A percentile compares a stretch with the other conserved stretches of the same genome.
Conservation (phyloP, 2,888 invertebrate species). For the Ochropleura leucogaster region DNA sequence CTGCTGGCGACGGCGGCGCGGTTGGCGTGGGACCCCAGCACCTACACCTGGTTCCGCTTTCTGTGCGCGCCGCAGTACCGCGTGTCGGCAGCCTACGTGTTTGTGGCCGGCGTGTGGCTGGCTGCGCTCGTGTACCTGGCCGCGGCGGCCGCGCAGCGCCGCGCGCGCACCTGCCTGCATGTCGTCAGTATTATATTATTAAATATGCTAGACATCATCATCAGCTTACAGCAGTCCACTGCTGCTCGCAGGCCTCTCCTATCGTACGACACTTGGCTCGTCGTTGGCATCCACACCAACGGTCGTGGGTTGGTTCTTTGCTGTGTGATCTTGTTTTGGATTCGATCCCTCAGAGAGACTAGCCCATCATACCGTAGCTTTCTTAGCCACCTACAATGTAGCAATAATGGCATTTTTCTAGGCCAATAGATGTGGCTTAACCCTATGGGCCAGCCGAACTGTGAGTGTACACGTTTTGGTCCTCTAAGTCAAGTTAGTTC, state of each 20-base stretch:
- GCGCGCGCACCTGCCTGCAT: constrained; percentile 70
- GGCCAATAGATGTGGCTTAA: background rate
- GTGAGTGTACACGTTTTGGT: background rate
- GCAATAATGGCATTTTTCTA: background rate
- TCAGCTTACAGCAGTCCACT: background rate
- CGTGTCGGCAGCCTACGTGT: constrained; percentile 85
- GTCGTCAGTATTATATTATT: constrained; percentile 65
- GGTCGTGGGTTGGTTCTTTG: background rate
- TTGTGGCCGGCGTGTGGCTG: constrained; percentile 85
- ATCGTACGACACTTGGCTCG: background rate
- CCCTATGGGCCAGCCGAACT: background rate
- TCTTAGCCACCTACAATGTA: too few relatives aligned
- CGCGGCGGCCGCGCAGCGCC: constrained; percentile 73
- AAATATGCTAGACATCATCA: background rate
- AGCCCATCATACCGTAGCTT: background rate
- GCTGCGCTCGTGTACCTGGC: constrained; percentile 85
- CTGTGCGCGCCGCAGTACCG: constrained; percentile 88
- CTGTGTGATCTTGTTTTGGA: background rate
- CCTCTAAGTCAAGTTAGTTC: background rate
- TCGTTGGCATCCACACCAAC: background rate
- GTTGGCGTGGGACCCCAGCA: constrained; percentile 89
- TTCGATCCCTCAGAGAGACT: background rate
- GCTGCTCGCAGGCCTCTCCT: background rate
- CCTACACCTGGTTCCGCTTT: constrained; percentile 88
- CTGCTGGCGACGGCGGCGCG: constrained; percentile 89